Percentiles rank a stretch among this genome's conserved stretches.
Evolutionary conservation across 2,113 vertebrate genomes (phyloP).

Genomic region (Ammodytes marinus): DNA sequence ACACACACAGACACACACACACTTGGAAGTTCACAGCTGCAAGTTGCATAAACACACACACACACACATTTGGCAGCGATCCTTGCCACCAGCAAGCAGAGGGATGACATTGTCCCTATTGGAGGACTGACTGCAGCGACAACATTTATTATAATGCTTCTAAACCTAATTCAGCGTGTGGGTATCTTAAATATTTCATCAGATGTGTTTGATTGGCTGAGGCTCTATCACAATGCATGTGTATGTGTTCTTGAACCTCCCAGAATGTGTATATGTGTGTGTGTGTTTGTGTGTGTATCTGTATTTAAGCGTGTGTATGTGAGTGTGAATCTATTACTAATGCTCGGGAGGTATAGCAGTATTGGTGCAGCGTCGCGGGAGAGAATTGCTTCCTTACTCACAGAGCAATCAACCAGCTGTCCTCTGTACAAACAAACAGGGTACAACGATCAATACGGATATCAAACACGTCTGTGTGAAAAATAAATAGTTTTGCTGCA

Average conservation of each 20-base stretch:
- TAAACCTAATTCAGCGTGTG: conserved; percentile 38
- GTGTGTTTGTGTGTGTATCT: conserved; percentile 16
- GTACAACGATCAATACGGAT: conserved; percentile 76
- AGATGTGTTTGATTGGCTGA: conserved; percentile 19
- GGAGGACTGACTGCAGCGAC: conserved; percentile 52
- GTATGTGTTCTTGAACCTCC: neutral
- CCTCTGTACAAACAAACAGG: conserved; percentile 77
- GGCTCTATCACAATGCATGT: conserved; percentile 11
- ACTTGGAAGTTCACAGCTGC: neutral
- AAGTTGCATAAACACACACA: neutral
- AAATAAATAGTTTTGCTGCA: conserved; percentile 20
- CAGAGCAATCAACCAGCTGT: conserved; percentile 79
- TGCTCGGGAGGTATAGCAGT: conserved; percentile 51
- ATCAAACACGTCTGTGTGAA: conserved; percentile 74
- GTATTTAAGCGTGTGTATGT: conserved; percentile 11
- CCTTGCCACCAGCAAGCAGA: conserved; percentile 49
- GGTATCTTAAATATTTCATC: conserved; percentile 6
- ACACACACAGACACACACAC: neutral
- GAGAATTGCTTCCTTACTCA: conserved; percentile 72
- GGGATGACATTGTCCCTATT: conserved; percentile 68
- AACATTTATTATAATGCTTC: conserved; percentile 60
- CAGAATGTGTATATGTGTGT: neutral
- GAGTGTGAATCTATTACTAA: conserved; percentile 58
- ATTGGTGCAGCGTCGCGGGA: conserved; percentile 49
- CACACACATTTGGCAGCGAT: conserved; percentile 38